phyloP scores from a whole-genome alignment of 2,888 invertebrate genomes.

The Caenorhabditis macrosperma region DNA sequence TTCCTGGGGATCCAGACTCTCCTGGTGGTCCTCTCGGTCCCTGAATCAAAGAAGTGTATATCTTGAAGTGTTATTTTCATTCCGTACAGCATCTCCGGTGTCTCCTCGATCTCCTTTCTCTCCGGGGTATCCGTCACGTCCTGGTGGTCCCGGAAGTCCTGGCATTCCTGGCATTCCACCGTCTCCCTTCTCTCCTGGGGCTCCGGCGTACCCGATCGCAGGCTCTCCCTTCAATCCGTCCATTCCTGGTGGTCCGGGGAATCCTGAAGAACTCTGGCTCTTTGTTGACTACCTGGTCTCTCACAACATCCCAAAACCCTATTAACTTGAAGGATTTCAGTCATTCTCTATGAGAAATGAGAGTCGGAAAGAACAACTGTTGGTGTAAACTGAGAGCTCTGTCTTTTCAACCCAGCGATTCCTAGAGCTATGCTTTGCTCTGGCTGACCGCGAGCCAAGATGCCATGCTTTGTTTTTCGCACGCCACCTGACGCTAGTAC shows the following conservation, averaged over 20 bases:
- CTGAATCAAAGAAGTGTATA: slow-evolving; percentile 48
- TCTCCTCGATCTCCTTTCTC: slow-evolving; percentile 80
- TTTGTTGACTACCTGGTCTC: neutral
- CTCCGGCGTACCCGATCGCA: slow-evolving; percentile 79
- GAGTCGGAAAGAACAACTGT: slow-evolving; percentile 20
- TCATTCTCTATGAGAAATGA: neutral
- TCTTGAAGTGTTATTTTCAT: neutral
- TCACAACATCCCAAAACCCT: neutral
- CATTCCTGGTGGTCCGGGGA: slow-evolving; percentile 82
- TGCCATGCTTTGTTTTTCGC: slow-evolving; percentile 18
- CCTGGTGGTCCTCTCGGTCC: slow-evolving; percentile 80
- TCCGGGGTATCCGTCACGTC: slow-evolving; percentile 80
- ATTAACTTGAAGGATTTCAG: neutral
- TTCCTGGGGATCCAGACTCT: slow-evolving; percentile 80
- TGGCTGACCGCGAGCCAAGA: slow-evolving; percentile 30
- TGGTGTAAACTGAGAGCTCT: slow-evolving; percentile 35
- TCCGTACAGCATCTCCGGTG: slow-evolving; percentile 72
- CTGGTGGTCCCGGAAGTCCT: slow-evolving; percentile 80
- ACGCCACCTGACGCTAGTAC: slow-evolving; percentile 29
- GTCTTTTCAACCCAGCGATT: slow-evolving; percentile 40
- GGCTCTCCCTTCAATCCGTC: slow-evolving; percentile 80
- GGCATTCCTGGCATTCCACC: slow-evolving; percentile 85
- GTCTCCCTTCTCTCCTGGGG: slow-evolving; percentile 83
- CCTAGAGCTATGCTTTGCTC: slow-evolving; percentile 1
- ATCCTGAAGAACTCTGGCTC: slow-evolving; percentile 82